A percentile compares a stretch with the other conserved stretches of the same genome.
Evolutionary conservation across 2,113 vertebrate species (phyloP).

Genomic region (Chascanopsetta lugubris): DNA sequence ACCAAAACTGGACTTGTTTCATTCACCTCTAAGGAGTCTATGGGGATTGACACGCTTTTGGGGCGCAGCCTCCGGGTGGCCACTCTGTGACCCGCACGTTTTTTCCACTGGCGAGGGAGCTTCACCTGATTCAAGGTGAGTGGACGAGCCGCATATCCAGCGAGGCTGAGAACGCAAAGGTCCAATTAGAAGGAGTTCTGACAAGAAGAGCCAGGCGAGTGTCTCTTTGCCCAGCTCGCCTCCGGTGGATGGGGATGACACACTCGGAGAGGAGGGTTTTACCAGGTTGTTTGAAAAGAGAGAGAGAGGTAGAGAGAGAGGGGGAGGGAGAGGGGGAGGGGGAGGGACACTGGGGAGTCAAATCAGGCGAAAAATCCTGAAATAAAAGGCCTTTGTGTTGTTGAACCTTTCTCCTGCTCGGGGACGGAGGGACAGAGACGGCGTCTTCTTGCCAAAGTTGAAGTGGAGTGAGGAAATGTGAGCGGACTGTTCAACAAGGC

Average conservation of each 20-base stretch:
- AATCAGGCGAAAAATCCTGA: background rate
- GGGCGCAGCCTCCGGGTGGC: too few species aligned
- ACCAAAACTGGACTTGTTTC: too few species aligned
- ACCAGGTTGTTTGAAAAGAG: conserved; percentile 29
- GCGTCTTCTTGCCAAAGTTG: background rate
- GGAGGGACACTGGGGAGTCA: conserved; percentile 2
- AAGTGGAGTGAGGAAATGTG: conserved; percentile 8
- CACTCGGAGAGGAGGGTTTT: conserved; percentile 37
- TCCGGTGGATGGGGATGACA: conserved; percentile 46
- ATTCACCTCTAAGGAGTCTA: too few species aligned
- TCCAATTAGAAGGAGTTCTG: background rate
- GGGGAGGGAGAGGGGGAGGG: background rate
- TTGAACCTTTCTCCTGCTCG: conserved; percentile 22
- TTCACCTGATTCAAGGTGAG: too few species aligned
- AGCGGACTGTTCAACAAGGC: background rate
- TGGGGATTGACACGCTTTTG: too few species aligned
- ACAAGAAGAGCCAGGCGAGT: conserved; percentile 45
- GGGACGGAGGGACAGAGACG: background rate
- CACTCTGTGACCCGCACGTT: too few species aligned
- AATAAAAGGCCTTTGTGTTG: conserved; percentile 44
- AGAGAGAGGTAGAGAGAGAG: too few species aligned
- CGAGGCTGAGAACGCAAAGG: background rate
- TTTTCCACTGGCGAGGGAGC: too few species aligned
- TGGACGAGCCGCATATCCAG: background rate
- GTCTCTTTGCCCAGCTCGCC: conserved; percentile 24